phyloP scores from a whole-genome alignment of 2,797 vertebrate species.

The Australoheros facetus region DNA sequence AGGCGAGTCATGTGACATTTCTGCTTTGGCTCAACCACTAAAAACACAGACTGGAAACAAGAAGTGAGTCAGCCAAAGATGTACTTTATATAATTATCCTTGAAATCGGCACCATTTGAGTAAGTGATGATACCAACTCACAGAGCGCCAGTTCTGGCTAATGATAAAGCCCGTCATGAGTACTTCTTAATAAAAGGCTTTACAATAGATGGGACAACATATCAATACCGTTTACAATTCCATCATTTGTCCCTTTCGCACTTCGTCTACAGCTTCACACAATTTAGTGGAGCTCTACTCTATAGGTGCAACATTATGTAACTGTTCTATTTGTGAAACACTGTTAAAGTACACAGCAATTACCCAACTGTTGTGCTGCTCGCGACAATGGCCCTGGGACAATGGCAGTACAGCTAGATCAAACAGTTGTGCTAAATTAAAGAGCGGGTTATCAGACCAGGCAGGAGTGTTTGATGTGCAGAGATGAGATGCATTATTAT shows the following conservation, averaged over 20 bases:
- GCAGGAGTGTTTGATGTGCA: slow-evolving; percentile 74
- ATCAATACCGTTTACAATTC: background rate
- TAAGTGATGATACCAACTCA: background rate
- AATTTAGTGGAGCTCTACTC: background rate
- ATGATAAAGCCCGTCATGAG: background rate
- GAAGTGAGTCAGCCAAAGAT: background rate
- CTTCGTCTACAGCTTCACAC: background rate
- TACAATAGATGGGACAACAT: background rate
- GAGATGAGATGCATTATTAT: slow-evolving; percentile 75
- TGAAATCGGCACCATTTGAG: background rate
- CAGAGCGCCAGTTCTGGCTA: background rate
- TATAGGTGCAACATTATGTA: slow-evolving; percentile 46
- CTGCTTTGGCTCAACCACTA: background rate
- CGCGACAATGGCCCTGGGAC: slow-evolving; percentile 64
- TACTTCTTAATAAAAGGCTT: background rate
- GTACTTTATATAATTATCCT: background rate
- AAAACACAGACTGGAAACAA: background rate
- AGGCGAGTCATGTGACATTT: background rate
- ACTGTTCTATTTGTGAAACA: slow-evolving; percentile 62
- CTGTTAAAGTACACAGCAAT: slow-evolving; percentile 70
- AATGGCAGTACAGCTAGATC: slow-evolving; percentile 62
- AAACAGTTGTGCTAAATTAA: slow-evolving; percentile 74
- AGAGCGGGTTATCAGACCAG: slow-evolving; percentile 71
- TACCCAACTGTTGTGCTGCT: slow-evolving; percentile 68
- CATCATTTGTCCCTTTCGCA: background rate